Percentiles rank a stretch among this genome's conserved stretches.
These are phyloP conservation scores for Agapostemon virescens DNA, from an alignment of 2,888 invertebrate genomes.

Conservation along the genomic window DNA sequence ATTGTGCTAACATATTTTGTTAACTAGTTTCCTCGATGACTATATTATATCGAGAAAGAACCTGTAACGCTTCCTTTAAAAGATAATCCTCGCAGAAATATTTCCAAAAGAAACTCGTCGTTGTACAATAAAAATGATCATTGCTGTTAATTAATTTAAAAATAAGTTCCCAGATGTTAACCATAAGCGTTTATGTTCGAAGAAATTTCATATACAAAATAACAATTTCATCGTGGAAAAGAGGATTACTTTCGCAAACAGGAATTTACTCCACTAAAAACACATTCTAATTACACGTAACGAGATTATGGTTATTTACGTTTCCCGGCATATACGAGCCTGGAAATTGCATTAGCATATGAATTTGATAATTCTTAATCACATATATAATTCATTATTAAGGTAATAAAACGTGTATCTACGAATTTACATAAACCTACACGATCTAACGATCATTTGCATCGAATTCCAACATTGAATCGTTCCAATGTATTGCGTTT, in stretches of 20 bases:
- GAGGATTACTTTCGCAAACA: neutral
- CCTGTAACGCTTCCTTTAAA: neutral
- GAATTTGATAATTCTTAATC: neutral
- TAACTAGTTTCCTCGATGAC: neutral
- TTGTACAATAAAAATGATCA: neutral
- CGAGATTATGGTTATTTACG: neutral
- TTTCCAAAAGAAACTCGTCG: too few relatives aligned
- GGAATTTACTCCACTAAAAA: neutral
- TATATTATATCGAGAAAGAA: neutral
- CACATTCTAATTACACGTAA: too few relatives aligned
- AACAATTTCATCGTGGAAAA: neutral
- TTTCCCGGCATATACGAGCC: neutral
- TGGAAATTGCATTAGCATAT: neutral
- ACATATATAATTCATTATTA: neutral
- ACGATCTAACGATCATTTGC: neutral
- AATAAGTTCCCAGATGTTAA: neutral
- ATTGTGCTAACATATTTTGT: too few relatives aligned
- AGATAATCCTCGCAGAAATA: neutral
- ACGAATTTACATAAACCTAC: neutral
- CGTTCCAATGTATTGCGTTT: neutral
- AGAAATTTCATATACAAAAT: neutral
- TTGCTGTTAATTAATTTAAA: neutral
- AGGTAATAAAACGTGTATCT: conserved; percentile 2
- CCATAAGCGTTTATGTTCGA: neutral
- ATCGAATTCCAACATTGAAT: neutral